Evolutionary conservation across 1,140 invertebrate genomes (phyloP).

Genomic region (Battus philenor): DNA sequence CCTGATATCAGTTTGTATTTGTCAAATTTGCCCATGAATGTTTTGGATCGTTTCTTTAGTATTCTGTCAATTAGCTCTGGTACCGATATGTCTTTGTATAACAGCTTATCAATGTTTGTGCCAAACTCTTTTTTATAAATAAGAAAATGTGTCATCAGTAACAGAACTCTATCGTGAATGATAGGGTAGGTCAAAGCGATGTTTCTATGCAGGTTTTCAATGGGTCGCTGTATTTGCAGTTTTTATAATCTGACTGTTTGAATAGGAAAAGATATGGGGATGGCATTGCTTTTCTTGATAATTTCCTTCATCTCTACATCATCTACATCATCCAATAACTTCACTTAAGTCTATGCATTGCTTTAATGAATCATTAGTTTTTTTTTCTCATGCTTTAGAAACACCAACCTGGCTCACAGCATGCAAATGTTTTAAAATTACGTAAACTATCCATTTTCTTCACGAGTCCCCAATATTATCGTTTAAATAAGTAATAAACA

Average conservation of each 20-base stretch:
- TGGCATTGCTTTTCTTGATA: too few relatives aligned
- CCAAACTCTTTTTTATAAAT: constrained; percentile 71
- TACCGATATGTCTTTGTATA: constrained; percentile 77
- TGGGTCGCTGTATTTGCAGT: constrained; percentile 38
- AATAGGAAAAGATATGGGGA: constrained; percentile 28
- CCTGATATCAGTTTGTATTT: constrained; percentile 72
- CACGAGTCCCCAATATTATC: constrained; percentile 20
- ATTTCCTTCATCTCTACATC: constrained; percentile 50
- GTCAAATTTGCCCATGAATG: constrained; percentile 74
- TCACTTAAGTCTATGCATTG: constrained; percentile 36
- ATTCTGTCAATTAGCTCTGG: constrained; percentile 76
- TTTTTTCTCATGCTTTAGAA: constrained; percentile 55
- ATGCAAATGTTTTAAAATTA: constrained; percentile 34
- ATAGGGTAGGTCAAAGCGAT: constrained; percentile 56
- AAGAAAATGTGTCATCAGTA: constrained; percentile 58
- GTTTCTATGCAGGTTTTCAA: constrained; percentile 51
- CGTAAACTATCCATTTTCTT: constrained; percentile 39
- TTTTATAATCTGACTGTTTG: constrained; percentile 53
- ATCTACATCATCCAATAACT: constrained; percentile 41
- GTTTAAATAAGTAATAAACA: not conserved
- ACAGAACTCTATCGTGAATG: constrained; percentile 54
- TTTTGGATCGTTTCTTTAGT: constrained; percentile 75
- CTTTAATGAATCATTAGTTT: constrained; percentile 48
- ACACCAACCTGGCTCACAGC: constrained; percentile 63
- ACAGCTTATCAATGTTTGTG: constrained; percentile 68